Evolutionary conservation across 2,888 invertebrate genomes (phyloP), one percentile per base, ranked within the genome.

Genomic region (Brenthis hecate): DNA sequence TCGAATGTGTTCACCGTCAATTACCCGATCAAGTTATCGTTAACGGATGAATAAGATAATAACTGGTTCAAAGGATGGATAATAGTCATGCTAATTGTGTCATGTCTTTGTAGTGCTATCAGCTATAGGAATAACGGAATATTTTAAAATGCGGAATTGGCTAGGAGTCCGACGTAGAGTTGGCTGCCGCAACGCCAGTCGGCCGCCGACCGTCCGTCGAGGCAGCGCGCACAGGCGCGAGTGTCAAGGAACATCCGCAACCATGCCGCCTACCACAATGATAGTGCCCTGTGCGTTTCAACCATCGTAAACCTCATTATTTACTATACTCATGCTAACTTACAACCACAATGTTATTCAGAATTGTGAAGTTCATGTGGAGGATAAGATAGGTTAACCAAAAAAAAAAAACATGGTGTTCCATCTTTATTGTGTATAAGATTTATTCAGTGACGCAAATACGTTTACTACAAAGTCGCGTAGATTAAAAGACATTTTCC

Each of bases 251-350:
- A 56, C 55, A 60, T 51, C 82, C 83, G 85, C 84, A 87, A 85
- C 80, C 86, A 92, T 92, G 92, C 92, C 92, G 85, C 92, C 92
- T 77, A 92, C 92, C 74, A 89, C 92, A 78, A 92, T 91, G 89
- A 88, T 92, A 83, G 92, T 92, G 84, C 91, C 89, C 83, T 92
- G 92, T 92, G 86, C 89, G 92, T 92, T 81, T 80, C 73, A 72
- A 76, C 75, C 76, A 77, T 51, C 77, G 76, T 82, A 79, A 80
- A 77, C 76, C 77, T 74, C 74, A 67, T 73, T 75, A 68, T 58
- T 72, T 63, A 72, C 58, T 69, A 57, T 61, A 64, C 50, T 69
- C 58, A 69, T 72, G 1, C n/a, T 60, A 60, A 48, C 50, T 50
- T n/a, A 23, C 13, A 48, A 28, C 8, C 14, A 28, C 14, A 23